Evolutionary conservation across 1,140 invertebrate genomes (phyloP).

Genomic region (Eciton burchellii): DNA sequence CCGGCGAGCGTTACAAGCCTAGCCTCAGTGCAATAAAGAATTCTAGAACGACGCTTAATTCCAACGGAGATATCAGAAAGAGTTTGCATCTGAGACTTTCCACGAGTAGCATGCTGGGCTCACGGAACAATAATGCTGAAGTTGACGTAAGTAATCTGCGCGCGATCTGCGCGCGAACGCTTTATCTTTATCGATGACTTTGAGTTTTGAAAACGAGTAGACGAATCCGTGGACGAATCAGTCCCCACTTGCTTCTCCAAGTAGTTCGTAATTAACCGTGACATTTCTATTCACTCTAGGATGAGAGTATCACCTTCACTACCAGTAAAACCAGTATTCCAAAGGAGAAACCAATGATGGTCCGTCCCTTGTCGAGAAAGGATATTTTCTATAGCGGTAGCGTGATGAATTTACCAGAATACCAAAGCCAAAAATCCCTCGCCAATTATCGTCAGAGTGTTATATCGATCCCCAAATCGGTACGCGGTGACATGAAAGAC

Average conservation of each 20-base stretch:
- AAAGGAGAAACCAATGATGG: conserved; percentile 89
- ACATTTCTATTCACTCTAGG: conserved; percentile 73
- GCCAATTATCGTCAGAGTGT: conserved; percentile 94
- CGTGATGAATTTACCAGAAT: conserved; percentile 95
- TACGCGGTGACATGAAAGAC: conserved; percentile 87
- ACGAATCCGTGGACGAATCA: not conserved
- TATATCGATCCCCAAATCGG: conserved; percentile 90
- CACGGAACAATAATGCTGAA: conserved; percentile 88
- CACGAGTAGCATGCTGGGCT: conserved; percentile 87
- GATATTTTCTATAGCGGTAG: conserved; percentile 99
- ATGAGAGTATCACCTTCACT: conserved; percentile 84
- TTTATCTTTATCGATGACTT: no score
- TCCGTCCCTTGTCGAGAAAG: conserved; percentile 96
- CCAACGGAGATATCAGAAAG: conserved; percentile 86
- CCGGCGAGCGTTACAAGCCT: conserved; percentile 91
- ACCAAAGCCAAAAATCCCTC: conserved; percentile 96
- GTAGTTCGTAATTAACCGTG: conserved; percentile 5
- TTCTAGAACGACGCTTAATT: conserved; percentile 83
- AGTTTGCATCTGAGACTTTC: conserved; percentile 87
- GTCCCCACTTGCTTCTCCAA: not conserved
- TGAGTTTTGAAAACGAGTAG: no score
- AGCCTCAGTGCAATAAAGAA: conserved; percentile 91
- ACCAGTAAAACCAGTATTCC: conserved; percentile 85
- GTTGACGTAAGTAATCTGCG: conserved; percentile 85
- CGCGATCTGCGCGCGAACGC: no score